Evolutionary conservation across 2,797 vertebrate genomes (phyloP).

Genomic region (Pelobates cultripes): DNA sequence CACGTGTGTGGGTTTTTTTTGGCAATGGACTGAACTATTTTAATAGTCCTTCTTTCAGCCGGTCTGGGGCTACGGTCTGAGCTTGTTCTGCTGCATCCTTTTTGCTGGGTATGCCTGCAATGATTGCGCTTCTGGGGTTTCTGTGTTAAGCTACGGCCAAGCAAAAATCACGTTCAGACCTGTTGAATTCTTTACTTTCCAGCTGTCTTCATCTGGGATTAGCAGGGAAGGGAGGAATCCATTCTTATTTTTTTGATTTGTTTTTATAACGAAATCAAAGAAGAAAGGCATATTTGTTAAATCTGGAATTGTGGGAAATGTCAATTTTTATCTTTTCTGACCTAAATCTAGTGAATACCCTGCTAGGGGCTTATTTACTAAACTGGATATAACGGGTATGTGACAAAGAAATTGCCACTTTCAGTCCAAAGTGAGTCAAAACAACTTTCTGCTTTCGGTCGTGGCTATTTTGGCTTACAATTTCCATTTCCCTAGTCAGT

Average conservation of each 20-base stretch:
- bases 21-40: slow-evolving; percentile 32
- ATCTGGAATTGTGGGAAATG: no score
- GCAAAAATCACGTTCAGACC: slow-evolving; percentile 32
- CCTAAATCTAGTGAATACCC: no score
- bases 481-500: no score
- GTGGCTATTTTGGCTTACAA: no score
- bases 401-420: no score
- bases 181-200: slow-evolving; percentile 31
- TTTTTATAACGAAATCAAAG: no score
- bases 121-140: slow-evolving; percentile 5
- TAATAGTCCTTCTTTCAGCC: slow-evolving; percentile 12
- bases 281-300: no score
- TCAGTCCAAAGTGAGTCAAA: no score
- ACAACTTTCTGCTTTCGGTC: no score
- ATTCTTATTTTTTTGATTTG: not conserved
- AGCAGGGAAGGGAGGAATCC: not conserved
- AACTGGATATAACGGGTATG: no score
- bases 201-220: slow-evolving; percentile 30
- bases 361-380: no score
- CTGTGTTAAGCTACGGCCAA: not conserved
- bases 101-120: slow-evolving; percentile 17
- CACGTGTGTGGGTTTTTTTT: slow-evolving; percentile 12
- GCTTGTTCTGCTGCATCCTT: slow-evolving; percentile 13
- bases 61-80: not conserved
- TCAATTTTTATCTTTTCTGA: no score